These are phyloP conservation scores for Melanotaenia pygmaea DNA, from an alignment of 2,797 vertebrate genomes.

Conservation along the genomic window DNA sequence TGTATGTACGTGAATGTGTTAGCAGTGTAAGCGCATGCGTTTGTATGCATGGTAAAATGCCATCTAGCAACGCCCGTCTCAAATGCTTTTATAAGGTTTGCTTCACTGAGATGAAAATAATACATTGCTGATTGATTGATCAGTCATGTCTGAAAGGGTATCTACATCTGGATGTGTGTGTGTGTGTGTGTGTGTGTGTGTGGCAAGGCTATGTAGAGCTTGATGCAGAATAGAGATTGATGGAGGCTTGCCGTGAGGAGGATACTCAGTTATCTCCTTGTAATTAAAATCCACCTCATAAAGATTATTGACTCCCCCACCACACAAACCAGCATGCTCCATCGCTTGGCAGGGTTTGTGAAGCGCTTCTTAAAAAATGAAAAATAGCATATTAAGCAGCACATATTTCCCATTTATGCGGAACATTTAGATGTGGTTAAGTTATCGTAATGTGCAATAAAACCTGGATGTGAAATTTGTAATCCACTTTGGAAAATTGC, in stretches of 20 bases:
- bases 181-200: slow-evolving; percentile 3
- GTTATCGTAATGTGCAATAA: slow-evolving; percentile 89
- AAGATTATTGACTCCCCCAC: slow-evolving; percentile 86
- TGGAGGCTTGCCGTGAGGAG: slow-evolving; percentile 79
- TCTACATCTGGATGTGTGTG: slow-evolving; percentile 24
- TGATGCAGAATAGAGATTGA: slow-evolving; percentile 82
- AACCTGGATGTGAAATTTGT: slow-evolving; percentile 87
- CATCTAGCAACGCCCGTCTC: slow-evolving; percentile 52
- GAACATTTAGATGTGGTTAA: slow-evolving; percentile 88
- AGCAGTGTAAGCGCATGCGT: slow-evolving; percentile 16
- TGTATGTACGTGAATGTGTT: slow-evolving; percentile 27
- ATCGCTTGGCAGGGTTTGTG: slow-evolving; percentile 81
- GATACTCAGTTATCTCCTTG: slow-evolving; percentile 84
- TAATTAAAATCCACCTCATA: slow-evolving; percentile 89
- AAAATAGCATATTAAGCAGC: slow-evolving; percentile 86
- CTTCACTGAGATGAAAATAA: slow-evolving; percentile 72
- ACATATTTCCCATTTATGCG: slow-evolving; percentile 86
- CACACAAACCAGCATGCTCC: slow-evolving; percentile 76
- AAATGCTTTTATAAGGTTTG: slow-evolving; percentile 65
- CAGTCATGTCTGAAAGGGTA: slow-evolving; percentile 74
- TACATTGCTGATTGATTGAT: slow-evolving; percentile 79
- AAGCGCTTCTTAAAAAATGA: slow-evolving; percentile 84
- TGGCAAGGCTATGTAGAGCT: slow-evolving; percentile 51
- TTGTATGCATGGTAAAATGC: slow-evolving; percentile 43
- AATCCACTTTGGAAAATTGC: slow-evolving; percentile 90